Evolutionary conservation across 2,888 invertebrate genomes (phyloP), one percentile per base, ranked within the genome.

Genomic region (Odontothrips loti): DNA sequence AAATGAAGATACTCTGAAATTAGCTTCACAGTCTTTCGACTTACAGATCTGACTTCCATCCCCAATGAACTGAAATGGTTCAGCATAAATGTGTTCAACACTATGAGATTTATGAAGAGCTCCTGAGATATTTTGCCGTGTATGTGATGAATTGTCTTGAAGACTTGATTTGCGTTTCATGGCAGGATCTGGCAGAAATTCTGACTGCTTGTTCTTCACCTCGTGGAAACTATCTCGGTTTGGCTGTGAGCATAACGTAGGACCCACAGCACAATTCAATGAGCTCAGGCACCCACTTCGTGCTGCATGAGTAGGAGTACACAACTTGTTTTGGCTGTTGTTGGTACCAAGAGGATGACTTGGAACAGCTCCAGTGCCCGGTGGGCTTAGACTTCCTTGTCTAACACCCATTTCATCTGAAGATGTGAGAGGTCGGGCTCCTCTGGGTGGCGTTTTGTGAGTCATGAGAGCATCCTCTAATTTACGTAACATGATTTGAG

Each of bases 401-500:
- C 23, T 68, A 23, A n/a, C 23, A 68, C 23, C 6, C 0, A 23
- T 23, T 11, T 68, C 23, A 23, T n/a, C 68, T 23, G 63, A 9
- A 20, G 63, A 63, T 63, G 63, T 3, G 3, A 23, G 68, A 11
- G 68, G 23, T 23, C 23, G 68, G 23, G 68, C n/a, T 11, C 68
- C 68, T 68, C 23, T 68, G 3, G 23, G 23, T 23, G 68, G 11
- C 4, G 27, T n/a, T 78, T 87, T 87, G 82, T 90, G 89, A 10
- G 90, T 90, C 80, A 89, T 88, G 81, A 92, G 85, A 0, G 91
- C 91, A 82, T 89, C 89, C 85, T 92, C 92, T 0, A 92, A 86
- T 84, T 92, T 92, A 84, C 91, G 90, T 0, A 93, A 86, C 91
- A 92, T 93, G 83, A 92, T 89, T 85, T 91, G 91, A 0, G 92